A percentile compares a stretch with the other conserved stretches of the same genome.
Evolutionary conservation across 2,113 vertebrate species (phyloP).

Genomic region (Rostratula benghalensis): DNA sequence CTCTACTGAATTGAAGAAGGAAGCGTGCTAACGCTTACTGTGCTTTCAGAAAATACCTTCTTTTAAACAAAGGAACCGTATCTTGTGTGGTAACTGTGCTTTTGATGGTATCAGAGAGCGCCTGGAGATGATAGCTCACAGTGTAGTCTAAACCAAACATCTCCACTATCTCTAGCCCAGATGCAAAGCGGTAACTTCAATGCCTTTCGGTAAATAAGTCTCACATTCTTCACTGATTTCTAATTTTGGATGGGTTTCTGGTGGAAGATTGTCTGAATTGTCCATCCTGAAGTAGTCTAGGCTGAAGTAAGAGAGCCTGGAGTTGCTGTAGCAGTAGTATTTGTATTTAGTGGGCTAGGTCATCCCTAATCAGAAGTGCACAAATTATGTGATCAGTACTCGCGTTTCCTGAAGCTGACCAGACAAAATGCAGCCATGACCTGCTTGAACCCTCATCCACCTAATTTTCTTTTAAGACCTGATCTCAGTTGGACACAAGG

Average conservation of each 20-base stretch:
- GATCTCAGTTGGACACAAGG: not conserved
- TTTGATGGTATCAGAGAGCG: not conserved
- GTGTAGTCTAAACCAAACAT: not conserved
- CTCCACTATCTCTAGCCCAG: not conserved
- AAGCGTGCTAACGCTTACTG: not conserved
- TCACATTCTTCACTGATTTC: not conserved
- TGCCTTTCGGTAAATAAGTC: not conserved
- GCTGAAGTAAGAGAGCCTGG: not conserved
- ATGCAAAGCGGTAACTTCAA: not conserved
- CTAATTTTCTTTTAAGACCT: not conserved
- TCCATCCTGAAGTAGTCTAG: not conserved
- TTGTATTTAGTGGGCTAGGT: not conserved
- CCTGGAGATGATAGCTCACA: not conserved
- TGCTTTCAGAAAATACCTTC: not conserved
- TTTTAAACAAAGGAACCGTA: conserved; percentile 9
- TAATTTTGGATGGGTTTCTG: not conserved
- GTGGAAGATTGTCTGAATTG: not conserved
- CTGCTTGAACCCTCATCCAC: not conserved
- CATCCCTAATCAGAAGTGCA: not conserved
- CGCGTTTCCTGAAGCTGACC: not conserved
- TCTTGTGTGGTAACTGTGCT: not conserved
- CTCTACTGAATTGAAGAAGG: conserved; percentile 11
- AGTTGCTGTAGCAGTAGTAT: not conserved
- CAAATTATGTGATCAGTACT: not conserved
- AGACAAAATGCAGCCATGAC: not conserved